A percentile compares a stretch with the other conserved stretches of the same genome.
Evolutionary conservation across 2,888 invertebrate genomes (phyloP).

Genomic region (Plutella xylostella): DNA sequence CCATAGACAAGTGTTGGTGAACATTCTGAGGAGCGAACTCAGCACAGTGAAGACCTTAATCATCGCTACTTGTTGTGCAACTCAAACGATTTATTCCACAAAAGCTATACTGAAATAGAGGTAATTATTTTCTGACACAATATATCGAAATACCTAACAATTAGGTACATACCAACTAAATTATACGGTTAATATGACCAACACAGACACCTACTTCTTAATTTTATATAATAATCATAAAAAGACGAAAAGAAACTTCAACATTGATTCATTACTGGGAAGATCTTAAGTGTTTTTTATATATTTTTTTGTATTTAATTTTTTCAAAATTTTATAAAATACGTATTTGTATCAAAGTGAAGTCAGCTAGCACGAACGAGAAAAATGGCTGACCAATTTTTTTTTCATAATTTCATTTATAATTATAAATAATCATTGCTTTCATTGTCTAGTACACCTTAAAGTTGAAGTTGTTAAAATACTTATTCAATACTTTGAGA

Average conservation of each 20-base stretch:
- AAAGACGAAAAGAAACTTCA: conserved; percentile 61
- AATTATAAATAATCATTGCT: conserved; percentile 66
- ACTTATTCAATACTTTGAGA: conserved; percentile 67
- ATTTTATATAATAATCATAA: conserved; percentile 59
- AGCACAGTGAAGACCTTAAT: conserved; percentile 19
- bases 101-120: conserved; percentile 62
- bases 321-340: conserved; percentile 53
- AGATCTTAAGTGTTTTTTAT: conserved; percentile 58
- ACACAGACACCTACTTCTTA: conserved; percentile 65
- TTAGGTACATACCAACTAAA: conserved; percentile 49
- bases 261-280: conserved; percentile 55
- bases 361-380: conserved; percentile 58
- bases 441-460: conserved; percentile 55
- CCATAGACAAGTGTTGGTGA: background rate
- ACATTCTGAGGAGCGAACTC: background rate
- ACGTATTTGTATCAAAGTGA: conserved; percentile 66
- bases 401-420: conserved; percentile 34
- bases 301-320: conserved; percentile 22
- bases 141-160: conserved; percentile 62
- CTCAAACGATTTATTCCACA: conserved; percentile 49
- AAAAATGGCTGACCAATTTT: conserved; percentile 54
- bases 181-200: conserved; percentile 51
- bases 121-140: conserved; percentile 66
- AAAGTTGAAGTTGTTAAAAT: conserved; percentile 63
- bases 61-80: conserved; percentile 67